These are phyloP conservation scores for Beris chalybata DNA, from an alignment of 2,888 invertebrate species.

Conservation along the genomic window DNA sequence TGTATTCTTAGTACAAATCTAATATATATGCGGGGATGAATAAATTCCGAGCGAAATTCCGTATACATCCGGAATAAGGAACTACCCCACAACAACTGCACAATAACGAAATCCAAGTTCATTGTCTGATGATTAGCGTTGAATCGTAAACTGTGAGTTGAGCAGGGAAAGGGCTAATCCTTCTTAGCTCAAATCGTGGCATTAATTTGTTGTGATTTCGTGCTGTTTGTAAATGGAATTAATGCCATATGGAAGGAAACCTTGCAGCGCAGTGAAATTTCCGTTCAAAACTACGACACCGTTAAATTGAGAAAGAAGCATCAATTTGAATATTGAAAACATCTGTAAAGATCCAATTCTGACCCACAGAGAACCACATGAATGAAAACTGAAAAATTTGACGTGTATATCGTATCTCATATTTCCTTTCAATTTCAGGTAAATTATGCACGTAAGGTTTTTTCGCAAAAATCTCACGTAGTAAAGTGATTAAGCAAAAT, in stretches of 20 bases:
- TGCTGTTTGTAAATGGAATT: slow-evolving; percentile 23
- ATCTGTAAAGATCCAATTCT: too few relatives aligned
- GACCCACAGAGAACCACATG: too few relatives aligned
- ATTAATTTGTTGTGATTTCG: slow-evolving; percentile 34
- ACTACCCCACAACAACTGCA: too few relatives aligned
- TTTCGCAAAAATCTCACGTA: slow-evolving; percentile 29
- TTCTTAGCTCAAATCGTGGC: slow-evolving; percentile 32
- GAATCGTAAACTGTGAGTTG: slow-evolving; percentile 13
- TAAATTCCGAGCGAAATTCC: slow-evolving; percentile 22
- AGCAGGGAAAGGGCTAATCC: slow-evolving; percentile 32
- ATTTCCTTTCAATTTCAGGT: slow-evolving; percentile 6
- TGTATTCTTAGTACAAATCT: slow-evolving; percentile 11
- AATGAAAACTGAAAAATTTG: too few relatives aligned
- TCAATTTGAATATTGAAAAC: too few relatives aligned
- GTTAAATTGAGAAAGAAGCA: too few relatives aligned
- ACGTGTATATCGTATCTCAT: not conserved
- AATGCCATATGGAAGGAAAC: slow-evolving; percentile 30
- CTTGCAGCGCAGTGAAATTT: slow-evolving; percentile 10
- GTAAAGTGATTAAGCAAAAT: slow-evolving; percentile 4
- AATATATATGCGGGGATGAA: slow-evolving; percentile 19
- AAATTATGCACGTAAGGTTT: too few relatives aligned
- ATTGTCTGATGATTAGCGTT: slow-evolving; percentile 29
- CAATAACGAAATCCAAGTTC: slow-evolving; percentile 18
- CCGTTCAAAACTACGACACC: not conserved
- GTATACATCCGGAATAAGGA: too few relatives aligned